These are phyloP conservation scores for Drosophila fungiperda DNA, from an alignment of 2,888 invertebrate species.

Conservation along the genomic window DNA sequence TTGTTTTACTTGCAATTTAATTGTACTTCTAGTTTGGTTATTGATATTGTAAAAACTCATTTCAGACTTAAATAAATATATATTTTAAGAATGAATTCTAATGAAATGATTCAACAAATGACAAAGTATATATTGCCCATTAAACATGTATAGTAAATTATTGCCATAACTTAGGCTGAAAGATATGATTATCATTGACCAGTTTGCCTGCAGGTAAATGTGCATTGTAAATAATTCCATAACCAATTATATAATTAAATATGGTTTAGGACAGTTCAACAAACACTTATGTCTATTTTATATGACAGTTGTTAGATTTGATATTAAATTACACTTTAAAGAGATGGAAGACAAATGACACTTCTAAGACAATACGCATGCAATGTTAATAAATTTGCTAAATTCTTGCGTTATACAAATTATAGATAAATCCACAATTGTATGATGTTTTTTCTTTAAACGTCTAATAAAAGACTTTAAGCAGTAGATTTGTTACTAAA, in stretches of 20 bases:
- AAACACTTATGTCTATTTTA: background rate
- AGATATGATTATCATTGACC: background rate
- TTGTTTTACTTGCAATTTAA: background rate
- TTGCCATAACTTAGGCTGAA: background rate
- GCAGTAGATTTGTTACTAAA: too few species aligned
- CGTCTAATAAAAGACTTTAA: background rate
- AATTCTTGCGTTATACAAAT: background rate
- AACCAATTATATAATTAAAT: slow-evolving; percentile 2
- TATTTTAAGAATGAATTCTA: background rate
- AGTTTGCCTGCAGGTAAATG: background rate
- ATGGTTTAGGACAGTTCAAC: background rate
- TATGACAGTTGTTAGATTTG: background rate
- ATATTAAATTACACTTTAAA: background rate
- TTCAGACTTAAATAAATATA: background rate
- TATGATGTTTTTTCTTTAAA: background rate
- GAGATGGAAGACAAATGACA: too few species aligned
- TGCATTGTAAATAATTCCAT: background rate
- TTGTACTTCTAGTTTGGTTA: background rate
- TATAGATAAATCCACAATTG: background rate
- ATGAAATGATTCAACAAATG: background rate
- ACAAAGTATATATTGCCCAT: background rate
- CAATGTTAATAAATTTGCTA: background rate
- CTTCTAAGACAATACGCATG: background rate
- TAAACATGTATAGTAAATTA: background rate
- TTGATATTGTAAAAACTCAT: background rate